Evolutionary conservation across 2,797 vertebrate genomes (phyloP).

Genomic region (Phataginus tetradactyla): DNA sequence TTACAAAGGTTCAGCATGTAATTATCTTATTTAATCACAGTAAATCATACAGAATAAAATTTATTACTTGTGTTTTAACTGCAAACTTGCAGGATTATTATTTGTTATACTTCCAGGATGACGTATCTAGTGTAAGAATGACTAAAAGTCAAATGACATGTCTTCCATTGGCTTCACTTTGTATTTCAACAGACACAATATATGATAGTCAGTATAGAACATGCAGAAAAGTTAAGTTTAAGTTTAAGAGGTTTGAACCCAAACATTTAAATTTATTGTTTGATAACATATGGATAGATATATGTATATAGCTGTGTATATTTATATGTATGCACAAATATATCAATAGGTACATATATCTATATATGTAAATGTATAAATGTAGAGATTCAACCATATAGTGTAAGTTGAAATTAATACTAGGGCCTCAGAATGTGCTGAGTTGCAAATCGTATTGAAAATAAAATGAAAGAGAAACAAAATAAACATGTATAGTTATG

Average conservation of each 20-base stretch:
- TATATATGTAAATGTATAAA: neutral
- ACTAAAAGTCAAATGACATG: neutral
- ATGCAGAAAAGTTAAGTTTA: neutral
- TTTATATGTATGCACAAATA: neutral
- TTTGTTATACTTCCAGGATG: neutral
- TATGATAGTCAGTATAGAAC: neutral
- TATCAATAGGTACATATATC: neutral
- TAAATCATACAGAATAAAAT: neutral
- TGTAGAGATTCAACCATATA: neutral
- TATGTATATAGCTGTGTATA: neutral
- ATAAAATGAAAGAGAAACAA: neutral
- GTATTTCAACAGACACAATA: neutral
- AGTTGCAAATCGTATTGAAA: neutral
- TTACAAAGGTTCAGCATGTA: neutral
- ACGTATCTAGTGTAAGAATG: neutral
- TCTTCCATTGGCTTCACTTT: neutral
- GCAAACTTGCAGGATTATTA: neutral
- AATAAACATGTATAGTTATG: neutral
- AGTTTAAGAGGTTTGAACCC: neutral
- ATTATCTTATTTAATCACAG: neutral
- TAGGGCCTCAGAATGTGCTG: neutral
- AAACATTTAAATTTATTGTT: slow-evolving; percentile 4
- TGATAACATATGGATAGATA: neutral
- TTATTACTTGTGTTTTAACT: neutral
- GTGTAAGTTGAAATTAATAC: neutral